phyloP scores from a whole-genome alignment of 92 coral and sea anemone species.

The Muricea muricata region DNA sequence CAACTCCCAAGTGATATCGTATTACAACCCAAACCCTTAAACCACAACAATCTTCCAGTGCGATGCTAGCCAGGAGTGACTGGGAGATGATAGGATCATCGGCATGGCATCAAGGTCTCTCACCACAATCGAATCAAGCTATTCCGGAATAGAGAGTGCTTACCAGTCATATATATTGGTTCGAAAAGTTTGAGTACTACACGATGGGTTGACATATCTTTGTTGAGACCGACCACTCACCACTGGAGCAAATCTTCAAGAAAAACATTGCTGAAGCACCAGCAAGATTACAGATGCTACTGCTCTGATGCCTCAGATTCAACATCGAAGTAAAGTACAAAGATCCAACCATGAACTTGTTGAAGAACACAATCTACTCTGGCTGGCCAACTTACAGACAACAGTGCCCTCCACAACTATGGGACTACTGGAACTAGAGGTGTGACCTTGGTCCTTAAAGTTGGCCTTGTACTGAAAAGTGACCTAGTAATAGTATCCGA shows the following conservation, averaged over 20 bases:
- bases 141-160: background rate
- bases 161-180: background rate
- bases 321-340: background rate
- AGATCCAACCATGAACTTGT: conserved; percentile 6
- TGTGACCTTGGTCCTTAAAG: conserved; percentile 67
- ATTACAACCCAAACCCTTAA: background rate
- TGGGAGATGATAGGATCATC: background rate
- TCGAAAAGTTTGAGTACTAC: background rate
- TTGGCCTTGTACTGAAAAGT: conserved; percentile 36
- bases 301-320: background rate
- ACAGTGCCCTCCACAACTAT: conserved; percentile 37
- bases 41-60: background rate
- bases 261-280: background rate
- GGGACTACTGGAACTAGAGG: conserved; percentile 63
- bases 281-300: background rate
- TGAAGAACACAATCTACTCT: conserved; percentile 53
- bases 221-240: background rate
- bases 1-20: background rate
- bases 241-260: background rate
- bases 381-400: conserved; percentile 58
- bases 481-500: background rate
- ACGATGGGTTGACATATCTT: background rate
- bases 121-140: background rate
- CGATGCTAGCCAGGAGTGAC: background rate
- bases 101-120: background rate